These are phyloP conservation scores for Thymelicus sylvestris DNA, from an alignment of 2,888 invertebrate genomes.

Conservation along the genomic window DNA sequence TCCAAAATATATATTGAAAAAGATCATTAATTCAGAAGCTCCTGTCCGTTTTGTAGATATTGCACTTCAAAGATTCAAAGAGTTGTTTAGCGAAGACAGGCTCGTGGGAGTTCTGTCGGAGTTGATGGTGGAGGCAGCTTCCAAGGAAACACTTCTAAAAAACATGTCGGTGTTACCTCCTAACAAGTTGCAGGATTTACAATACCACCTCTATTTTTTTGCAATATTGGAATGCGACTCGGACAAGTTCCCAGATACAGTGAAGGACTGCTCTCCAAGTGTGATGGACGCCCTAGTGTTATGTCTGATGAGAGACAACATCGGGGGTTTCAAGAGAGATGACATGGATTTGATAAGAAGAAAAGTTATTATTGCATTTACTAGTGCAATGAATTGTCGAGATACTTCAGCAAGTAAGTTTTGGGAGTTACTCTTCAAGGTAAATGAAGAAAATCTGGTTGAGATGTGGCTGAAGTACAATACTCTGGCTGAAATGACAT, in stretches of 20 bases:
- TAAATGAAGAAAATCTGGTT: constrained; percentile 57
- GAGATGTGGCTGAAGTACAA: constrained; percentile 62
- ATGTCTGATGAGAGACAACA: constrained; percentile 57
- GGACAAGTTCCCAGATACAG: constrained; percentile 51
- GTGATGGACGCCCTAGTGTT: constrained; percentile 61
- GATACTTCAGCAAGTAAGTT: constrained; percentile 56
- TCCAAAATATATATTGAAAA: constrained; percentile 67
- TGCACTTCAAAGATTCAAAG: constrained; percentile 62
- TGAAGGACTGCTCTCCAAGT: constrained; percentile 56
- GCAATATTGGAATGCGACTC: constrained; percentile 26
- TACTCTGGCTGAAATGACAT: constrained; percentile 51
- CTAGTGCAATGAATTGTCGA: constrained; percentile 54
- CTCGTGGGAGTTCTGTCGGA: constrained; percentile 64
- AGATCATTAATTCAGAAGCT: constrained; percentile 65
- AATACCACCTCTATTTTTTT: constrained; percentile 49
- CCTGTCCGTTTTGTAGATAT: constrained; percentile 60
- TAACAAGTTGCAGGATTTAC: constrained; percentile 60
- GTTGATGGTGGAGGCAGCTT: constrained; percentile 70
- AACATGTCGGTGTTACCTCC: constrained; percentile 59
- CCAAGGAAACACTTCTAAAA: constrained; percentile 64
- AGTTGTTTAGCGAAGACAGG: constrained; percentile 62
- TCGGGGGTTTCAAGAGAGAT: constrained; percentile 24
- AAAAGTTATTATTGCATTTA: constrained; percentile 52
- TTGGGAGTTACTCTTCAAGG: constrained; percentile 64
- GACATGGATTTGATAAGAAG: constrained; percentile 37